These are phyloP conservation scores for Eudasyphora cyanicolor DNA, from an alignment of 2,888 invertebrate genomes.

Conservation along the genomic window DNA sequence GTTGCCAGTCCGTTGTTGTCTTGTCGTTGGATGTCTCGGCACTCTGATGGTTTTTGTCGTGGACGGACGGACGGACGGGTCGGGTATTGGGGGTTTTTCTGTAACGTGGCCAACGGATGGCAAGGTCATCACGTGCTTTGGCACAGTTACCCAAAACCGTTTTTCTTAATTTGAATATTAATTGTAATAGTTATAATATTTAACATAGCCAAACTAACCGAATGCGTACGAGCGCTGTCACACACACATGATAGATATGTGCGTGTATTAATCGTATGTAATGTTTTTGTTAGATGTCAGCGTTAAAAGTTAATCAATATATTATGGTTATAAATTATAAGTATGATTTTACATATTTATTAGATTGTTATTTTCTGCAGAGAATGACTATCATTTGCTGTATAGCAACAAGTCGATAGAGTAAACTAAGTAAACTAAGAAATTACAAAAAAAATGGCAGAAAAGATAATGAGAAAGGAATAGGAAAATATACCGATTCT, in stretches of 20 bases:
- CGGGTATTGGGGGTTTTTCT: constrained; percentile 9
- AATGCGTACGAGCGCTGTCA: not conserved
- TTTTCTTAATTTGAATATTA: constrained; percentile 33
- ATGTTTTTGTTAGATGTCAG: not conserved
- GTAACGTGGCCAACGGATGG: constrained; percentile 57
- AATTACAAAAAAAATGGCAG: too few species aligned
- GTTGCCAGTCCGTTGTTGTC: constrained; percentile 28
- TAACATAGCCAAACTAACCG: not conserved
- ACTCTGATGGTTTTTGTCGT: not conserved
- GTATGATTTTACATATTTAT: too few species aligned
- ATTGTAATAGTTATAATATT: constrained; percentile 16
- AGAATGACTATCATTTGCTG: too few species aligned
- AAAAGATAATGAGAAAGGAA: too few species aligned
- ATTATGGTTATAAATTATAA: not conserved
- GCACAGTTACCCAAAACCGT: constrained; percentile 52
- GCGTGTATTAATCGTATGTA: not conserved
- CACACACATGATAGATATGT: not conserved
- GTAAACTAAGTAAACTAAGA: too few species aligned
- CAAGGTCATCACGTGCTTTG: constrained; percentile 65
- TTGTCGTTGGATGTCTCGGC: not conserved
- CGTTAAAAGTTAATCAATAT: not conserved
- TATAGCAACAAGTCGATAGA: too few species aligned
- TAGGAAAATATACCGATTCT: too few species aligned
- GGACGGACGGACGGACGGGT: not conserved
- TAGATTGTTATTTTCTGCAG: too few species aligned